Evolutionary conservation across 2,113 vertebrate genomes (phyloP).

Genomic region (Corydoras maculifer): DNA sequence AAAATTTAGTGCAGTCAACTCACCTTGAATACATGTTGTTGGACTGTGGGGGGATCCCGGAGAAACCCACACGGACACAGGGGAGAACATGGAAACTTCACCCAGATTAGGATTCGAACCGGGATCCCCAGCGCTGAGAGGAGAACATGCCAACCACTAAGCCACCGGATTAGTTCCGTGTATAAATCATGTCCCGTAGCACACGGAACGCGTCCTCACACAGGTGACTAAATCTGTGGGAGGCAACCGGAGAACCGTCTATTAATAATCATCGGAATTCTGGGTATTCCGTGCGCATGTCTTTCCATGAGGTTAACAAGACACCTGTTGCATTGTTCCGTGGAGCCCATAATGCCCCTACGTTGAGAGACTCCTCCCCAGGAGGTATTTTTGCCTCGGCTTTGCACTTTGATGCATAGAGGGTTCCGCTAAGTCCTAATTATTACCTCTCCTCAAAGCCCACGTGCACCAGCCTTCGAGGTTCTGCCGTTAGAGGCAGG

Average conservation of each 20-base stretch:
- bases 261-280: conserved; percentile 4
- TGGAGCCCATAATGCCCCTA: neutral
- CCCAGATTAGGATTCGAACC: too few species aligned
- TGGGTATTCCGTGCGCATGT: neutral
- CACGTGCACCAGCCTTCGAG: too few species aligned
- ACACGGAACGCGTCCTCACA: neutral
- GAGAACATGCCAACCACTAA: too few species aligned
- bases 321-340: conserved; percentile 1
- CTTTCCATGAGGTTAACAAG: conserved; percentile 14
- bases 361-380: neutral
- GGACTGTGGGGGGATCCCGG: too few species aligned
- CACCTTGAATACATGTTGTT: too few species aligned
- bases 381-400: conserved; percentile 1
- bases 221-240: neutral
- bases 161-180: too few species aligned
- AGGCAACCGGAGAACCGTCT: neutral
- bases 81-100: too few species aligned
- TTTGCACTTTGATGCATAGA: neutral
- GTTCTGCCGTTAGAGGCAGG: too few species aligned
- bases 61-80: too few species aligned
- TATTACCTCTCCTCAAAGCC: neutral
- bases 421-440: neutral
- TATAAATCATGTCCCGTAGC: too few species aligned
- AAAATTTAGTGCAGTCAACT: too few species aligned
- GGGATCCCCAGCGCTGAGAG: too few species aligned